Conservation (phyloP, 2,113 vertebrate genomes). For the Scopus umbretta region DNA sequence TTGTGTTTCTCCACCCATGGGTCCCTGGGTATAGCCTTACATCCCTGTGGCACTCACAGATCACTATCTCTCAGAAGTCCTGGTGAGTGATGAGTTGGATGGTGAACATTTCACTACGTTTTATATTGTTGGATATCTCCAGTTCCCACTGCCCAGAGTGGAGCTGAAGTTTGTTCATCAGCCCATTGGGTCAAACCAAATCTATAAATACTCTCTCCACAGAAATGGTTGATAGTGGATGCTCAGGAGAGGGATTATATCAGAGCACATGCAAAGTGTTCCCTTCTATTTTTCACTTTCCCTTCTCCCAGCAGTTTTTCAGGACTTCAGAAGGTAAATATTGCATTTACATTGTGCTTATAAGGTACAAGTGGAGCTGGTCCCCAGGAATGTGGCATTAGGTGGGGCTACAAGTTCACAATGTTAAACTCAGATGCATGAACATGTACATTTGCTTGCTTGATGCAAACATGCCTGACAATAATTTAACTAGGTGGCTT, state of each 20-base stretch:
- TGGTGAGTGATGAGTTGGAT: not conserved
- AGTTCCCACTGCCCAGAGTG: not conserved
- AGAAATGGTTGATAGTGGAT: not conserved
- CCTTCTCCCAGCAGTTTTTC: not conserved
- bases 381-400: not conserved
- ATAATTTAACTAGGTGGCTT: not conserved
- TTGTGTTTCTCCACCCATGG: not conserved
- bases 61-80: not conserved
- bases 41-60: not conserved
- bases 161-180: not conserved
- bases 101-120: not conserved
- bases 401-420: not conserved
- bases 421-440: not conserved
- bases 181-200: not conserved
- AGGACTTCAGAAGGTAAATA: not conserved
- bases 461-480: not conserved
- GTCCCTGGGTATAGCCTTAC: not conserved
- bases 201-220: not conserved
- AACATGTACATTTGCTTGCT: not conserved
- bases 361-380: not conserved
- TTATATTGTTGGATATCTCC: not conserved
- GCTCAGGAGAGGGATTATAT: not conserved
- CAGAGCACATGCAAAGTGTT: not conserved
- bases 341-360: not conserved
- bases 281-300: not conserved